Evolutionary conservation across 2,113 vertebrate genomes (phyloP).

Genomic region (Cygnus buccinator): DNA sequence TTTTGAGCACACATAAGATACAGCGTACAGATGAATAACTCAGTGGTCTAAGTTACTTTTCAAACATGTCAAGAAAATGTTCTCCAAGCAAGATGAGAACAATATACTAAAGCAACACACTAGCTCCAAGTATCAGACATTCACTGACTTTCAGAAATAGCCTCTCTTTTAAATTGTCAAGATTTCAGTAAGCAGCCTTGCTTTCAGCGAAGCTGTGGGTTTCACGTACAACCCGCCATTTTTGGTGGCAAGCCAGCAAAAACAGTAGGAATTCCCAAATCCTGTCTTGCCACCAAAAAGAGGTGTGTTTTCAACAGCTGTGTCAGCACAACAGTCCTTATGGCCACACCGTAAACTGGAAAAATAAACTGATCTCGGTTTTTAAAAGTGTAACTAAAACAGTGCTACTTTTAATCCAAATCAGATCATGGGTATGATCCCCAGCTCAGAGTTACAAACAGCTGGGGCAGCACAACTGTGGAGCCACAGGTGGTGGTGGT

Average conservation of each 20-base stretch:
- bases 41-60: conserved; percentile 31
- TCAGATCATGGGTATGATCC: not conserved
- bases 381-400: not conserved
- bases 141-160: conserved; percentile 34
- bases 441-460: not conserved
- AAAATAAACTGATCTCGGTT: not conserved
- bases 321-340: not conserved
- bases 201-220: not conserved
- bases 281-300: conserved; percentile 8
- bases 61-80: conserved; percentile 58
- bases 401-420: not conserved
- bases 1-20: conserved; percentile 66
- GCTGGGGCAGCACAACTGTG: not conserved
- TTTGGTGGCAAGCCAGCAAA: conserved; percentile 48
- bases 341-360: not conserved
- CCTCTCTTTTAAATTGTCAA: not conserved
- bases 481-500: not conserved
- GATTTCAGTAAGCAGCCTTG: conserved; percentile 4
- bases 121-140: conserved; percentile 12
- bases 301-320: conserved; percentile 12
- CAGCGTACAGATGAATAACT: conserved; percentile 41
- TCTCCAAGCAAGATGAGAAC: conserved; percentile 32
- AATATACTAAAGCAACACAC: not conserved
- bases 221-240: not conserved
- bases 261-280: conserved; percentile 30